Evolutionary conservation across 2,113 vertebrate species (phyloP).

Genomic region (Marmota monax): DNA sequence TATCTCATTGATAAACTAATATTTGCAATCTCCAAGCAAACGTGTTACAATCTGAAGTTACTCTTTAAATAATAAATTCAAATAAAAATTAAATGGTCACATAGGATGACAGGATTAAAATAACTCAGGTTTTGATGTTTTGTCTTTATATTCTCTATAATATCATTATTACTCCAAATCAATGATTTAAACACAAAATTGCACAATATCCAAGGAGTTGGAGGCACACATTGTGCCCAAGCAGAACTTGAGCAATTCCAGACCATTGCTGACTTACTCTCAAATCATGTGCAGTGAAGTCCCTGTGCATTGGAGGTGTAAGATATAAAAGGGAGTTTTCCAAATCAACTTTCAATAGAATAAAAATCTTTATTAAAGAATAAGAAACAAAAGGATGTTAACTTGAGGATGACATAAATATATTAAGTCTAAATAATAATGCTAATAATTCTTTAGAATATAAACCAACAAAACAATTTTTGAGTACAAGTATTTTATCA

Average conservation of each 20-base stretch:
- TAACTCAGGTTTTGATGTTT: not conserved
- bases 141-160: not conserved
- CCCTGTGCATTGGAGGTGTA: not conserved
- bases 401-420: not conserved
- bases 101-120: not conserved
- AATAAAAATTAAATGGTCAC: slow-evolving; percentile 15
- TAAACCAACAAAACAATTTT: not conserved
- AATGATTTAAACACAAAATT: not conserved
- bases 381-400: not conserved
- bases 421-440: not conserved
- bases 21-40: slow-evolving; percentile 1
- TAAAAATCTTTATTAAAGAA: not conserved
- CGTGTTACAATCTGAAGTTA: not conserved
- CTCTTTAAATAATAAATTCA: slow-evolving; percentile 27
- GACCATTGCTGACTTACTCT: not conserved
- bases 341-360: not conserved
- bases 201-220: too few relatives aligned
- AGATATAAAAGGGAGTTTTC: not conserved
- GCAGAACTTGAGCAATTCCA: not conserved
- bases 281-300: not conserved
- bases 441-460: not conserved
- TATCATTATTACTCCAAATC: not conserved
- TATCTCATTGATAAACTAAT: not conserved
- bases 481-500: not conserved
- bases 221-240: not conserved